These are phyloP conservation scores for Aepyceros melampus DNA, from an alignment of 2,113 vertebrate species.

Conservation along the genomic window DNA sequence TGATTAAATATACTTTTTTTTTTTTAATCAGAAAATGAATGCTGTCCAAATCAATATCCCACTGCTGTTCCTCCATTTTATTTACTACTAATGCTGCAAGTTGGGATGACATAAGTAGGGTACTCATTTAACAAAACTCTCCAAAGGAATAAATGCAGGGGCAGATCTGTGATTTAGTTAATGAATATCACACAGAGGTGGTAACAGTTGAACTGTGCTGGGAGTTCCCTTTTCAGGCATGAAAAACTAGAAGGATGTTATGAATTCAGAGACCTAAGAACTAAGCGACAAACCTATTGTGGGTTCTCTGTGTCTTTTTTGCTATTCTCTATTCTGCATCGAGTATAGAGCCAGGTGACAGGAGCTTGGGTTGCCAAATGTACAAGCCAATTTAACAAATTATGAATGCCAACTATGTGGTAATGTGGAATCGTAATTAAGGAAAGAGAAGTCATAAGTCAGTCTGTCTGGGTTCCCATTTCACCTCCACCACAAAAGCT, in stretches of 20 bases:
- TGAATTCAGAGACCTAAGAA: not conserved
- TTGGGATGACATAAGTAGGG: not conserved
- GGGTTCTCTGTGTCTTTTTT: not conserved
- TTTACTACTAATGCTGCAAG: not conserved
- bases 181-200: not conserved
- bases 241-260: not conserved
- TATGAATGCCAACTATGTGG: not conserved
- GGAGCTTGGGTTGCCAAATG: not conserved
- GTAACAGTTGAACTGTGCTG: not conserved
- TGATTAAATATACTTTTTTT: not conserved
- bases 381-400: not conserved
- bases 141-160: not conserved
- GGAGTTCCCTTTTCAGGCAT: not conserved
- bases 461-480: not conserved
- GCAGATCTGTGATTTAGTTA: not conserved
- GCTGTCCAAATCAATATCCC: not conserved
- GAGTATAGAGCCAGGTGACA: not conserved
- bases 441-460: not conserved
- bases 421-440: not conserved
- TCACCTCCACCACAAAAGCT: not conserved
- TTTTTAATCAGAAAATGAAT: not conserved
- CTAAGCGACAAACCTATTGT: not conserved
- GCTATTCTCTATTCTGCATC: not conserved
- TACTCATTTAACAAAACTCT: not conserved
- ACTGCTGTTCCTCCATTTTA: not conserved